phyloP scores from a whole-genome alignment of 2,888 invertebrate genomes.

The Synanthedon andrenaeformis region DNA sequence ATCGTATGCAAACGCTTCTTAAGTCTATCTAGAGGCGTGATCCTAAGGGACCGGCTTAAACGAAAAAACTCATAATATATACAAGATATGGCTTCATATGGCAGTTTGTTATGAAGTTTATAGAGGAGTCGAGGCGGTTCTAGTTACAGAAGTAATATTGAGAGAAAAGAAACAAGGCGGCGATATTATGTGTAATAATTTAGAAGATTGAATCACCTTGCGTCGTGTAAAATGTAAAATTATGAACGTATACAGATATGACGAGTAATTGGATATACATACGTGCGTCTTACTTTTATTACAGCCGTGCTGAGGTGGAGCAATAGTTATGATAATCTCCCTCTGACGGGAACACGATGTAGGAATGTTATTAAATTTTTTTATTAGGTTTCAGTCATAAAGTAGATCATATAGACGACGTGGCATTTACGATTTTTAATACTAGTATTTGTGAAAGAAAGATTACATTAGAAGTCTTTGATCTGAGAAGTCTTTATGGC shows the following conservation, averaged over 20 bases:
- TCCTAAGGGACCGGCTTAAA: conserved; percentile 39
- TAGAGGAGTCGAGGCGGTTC: conserved; percentile 53
- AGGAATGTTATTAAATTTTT: conserved; percentile 45
- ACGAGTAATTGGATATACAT: conserved; percentile 45
- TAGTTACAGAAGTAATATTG: conserved; percentile 48
- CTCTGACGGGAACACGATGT: conserved; percentile 34
- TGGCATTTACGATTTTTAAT: conserved; percentile 25
- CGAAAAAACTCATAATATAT: conserved; percentile 68
- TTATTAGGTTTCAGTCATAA: conserved; percentile 53
- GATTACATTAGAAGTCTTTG: background rate
- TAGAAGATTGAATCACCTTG: conserved; percentile 37
- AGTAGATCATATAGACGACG: conserved; percentile 33
- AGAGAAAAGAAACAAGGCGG: conserved; percentile 34
- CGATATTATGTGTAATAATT: conserved; percentile 51
- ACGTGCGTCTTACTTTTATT: conserved; percentile 36
- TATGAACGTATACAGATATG: conserved; percentile 35
- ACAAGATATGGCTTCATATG: conserved; percentile 63
- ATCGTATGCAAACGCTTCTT: conserved; percentile 10
- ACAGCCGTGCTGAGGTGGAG: conserved; percentile 25
- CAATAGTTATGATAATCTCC: conserved; percentile 41
- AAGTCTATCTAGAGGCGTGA: conserved; percentile 16
- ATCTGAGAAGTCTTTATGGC: too few species aligned
- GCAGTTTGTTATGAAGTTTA: conserved; percentile 70
- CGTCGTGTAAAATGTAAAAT: conserved; percentile 18
- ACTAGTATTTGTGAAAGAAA: conserved; percentile 30